Evolutionary conservation across 2,113 vertebrate species (phyloP), one percentile per base, ranked within the genome.

Genomic region (Caranx melampygus): DNA sequence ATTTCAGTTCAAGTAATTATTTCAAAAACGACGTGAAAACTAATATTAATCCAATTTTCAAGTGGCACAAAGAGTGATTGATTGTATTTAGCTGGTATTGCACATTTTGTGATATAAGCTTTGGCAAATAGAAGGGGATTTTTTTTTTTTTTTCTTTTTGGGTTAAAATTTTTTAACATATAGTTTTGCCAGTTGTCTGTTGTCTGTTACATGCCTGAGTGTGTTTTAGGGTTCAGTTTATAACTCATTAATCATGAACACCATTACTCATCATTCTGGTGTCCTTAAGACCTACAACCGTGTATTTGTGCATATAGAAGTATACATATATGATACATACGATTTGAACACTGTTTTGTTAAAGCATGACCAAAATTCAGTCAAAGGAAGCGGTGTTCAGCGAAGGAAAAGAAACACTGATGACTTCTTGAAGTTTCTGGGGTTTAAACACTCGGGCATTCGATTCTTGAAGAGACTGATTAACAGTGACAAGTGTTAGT

Each of bases 41-140:
- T 8, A 82, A 67, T 85, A 82, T 75, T 94, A 91, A 92, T 93
- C 91, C 92, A 90, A 87, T 95, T 90, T 96, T 93, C 91, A 92
- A 95, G 95, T 92, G 85, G 93, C 94, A 94, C 91, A 94, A 93
- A 94, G 89, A 93, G 93, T 93, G 89, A 96, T 94, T 79, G 73
- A 85, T 88, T 95, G 92, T 95, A 92, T 94, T 92, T 92, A 91
- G 95, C 94, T 94, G 94, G 92, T 95, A 92, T 95, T 95, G 92
- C 88, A 94, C 94, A 95, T 94, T 89, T 93, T 95, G 93, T 94
- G 90, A 93, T 93, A 94, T 94, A 93, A 91, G 93, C 91, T 94
- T 92, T 92, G 88, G 69, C 62, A 40, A 81, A 94, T 87, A 90
- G 92, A 94, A 93, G 90, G 91, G 92, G 89, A 82, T 66, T 13